Conservation (phyloP, 2,113 vertebrate genomes). For the Puma concolor region DNA sequence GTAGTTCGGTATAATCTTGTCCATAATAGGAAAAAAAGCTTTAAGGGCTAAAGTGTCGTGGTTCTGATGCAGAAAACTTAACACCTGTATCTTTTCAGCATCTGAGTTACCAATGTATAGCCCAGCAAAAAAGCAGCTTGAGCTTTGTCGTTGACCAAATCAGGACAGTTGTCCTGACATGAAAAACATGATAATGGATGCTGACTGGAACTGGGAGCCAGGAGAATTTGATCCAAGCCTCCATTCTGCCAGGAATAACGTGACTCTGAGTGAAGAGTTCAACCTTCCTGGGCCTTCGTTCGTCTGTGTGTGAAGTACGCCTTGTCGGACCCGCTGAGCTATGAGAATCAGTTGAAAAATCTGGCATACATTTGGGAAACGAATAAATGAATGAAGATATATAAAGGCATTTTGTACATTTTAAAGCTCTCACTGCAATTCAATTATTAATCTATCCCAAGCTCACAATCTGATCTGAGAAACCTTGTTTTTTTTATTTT, state of each 20-base stretch:
- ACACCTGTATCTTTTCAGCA: conserved; percentile 56
- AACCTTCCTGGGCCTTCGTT: conserved; percentile 15
- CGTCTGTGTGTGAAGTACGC: not conserved
- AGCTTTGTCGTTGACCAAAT: conserved; percentile 3
- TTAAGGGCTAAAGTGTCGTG: conserved; percentile 25
- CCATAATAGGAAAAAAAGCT: conserved; percentile 58
- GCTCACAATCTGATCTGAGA: not conserved
- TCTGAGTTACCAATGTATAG: not conserved
- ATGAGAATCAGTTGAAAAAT: not conserved
- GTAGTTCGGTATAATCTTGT: conserved; percentile 14
- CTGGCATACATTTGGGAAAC: not conserved
- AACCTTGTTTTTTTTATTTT: not conserved
- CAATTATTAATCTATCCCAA: not conserved
- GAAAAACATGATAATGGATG: not conserved
- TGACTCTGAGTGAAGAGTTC: not conserved
- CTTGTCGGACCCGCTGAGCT: not conserved
- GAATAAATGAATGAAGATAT: not conserved
- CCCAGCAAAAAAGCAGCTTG: not conserved
- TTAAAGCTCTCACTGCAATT: not conserved
- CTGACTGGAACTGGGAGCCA: not conserved
- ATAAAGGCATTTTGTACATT: not conserved
- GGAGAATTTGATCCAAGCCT: not conserved
- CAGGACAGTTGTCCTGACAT: not conserved
- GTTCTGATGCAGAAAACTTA: conserved; percentile 23
- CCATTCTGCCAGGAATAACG: not conserved